Conservation (phyloP, 2,113 vertebrate species). For the Anoura caudifer region DNA sequence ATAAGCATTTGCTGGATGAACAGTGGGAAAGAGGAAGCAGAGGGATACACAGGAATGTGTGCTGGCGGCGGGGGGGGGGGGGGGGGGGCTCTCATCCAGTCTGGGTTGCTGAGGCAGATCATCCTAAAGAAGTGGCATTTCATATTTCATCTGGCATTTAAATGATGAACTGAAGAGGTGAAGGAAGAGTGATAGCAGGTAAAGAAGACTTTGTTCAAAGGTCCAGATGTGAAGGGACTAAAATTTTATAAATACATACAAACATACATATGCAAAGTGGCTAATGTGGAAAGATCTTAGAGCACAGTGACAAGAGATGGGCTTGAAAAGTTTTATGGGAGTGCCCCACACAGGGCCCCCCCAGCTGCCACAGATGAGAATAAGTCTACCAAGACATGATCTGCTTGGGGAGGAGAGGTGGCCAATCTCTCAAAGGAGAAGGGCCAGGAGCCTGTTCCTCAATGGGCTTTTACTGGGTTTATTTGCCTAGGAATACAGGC, state of each 20-base stretch:
- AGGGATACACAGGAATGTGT: not conserved
- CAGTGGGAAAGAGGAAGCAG: not conserved
- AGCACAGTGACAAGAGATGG: not conserved
- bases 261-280: not conserved
- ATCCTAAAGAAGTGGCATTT: not conserved
- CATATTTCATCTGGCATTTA: not conserved
- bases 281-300: not conserved
- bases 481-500: too few relatives aligned
- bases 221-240: not conserved
- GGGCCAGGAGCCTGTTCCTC: too few relatives aligned
- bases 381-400: too few relatives aligned
- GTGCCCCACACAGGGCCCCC: too few relatives aligned
- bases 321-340: too few relatives aligned
- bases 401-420: too few relatives aligned
- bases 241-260: not conserved
- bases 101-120: not conserved
- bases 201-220: not conserved
- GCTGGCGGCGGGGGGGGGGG: too few relatives aligned
- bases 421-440: too few relatives aligned
- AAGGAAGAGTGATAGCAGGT: not conserved
- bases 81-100: not conserved
- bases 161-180: not conserved
- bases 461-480: too few relatives aligned
- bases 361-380: too few relatives aligned
- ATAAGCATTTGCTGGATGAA: not conserved